Evolutionary conservation across 2,113 vertebrate species (phyloP), one percentile per base, ranked within the genome.

Genomic region (Neodon shergylaensis): DNA sequence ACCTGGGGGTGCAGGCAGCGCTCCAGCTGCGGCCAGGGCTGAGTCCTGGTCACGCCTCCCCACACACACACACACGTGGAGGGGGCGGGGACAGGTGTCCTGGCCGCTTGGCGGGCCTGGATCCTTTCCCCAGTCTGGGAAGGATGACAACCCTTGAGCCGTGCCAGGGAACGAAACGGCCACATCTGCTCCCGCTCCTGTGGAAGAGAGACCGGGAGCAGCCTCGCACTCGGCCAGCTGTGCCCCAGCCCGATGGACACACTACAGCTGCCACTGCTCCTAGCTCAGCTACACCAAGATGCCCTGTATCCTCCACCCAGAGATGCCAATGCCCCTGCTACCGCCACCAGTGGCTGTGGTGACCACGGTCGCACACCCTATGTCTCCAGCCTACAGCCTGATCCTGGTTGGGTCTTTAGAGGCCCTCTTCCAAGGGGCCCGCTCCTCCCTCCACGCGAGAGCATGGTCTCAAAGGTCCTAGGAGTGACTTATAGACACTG

Each of bases 311-410:
- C 24, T 65, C 63, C 63, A 65, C 22, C 63, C 63, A 24, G 63
- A 21, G 58, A 58, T 58, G 54, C 54, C 54, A 58, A 58, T 19
- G 54, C 1, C 54, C 54, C 54, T 58, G 58, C 58, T 58, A 58
- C 58, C 5, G 58, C 58, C 58, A 21, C 58, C 58, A 58, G 58
- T 58, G 58, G 58, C 19, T 58, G 58, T 58, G 58, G 58, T 58
- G 14, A 19, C 2, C 0, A 36, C 1, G 0, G 5, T 16, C 63
- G 17, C 33, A 52, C 9, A 11, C 66, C 44, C 3, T 0, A 22
- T 7, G 0, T 0, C 26, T 86, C 6, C 7, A 87, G 87, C 24
- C n/a, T 58, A 88, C 1, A 2, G n/a, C 52, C n/a, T 72, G 28
- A 72, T 61, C 22, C 1, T 12, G 19, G 12, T 22, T n/a, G 58